Base-by-base conservation (phyloP, 2,113 vertebrate genomes). In the Lathamus discolor region DNA sequence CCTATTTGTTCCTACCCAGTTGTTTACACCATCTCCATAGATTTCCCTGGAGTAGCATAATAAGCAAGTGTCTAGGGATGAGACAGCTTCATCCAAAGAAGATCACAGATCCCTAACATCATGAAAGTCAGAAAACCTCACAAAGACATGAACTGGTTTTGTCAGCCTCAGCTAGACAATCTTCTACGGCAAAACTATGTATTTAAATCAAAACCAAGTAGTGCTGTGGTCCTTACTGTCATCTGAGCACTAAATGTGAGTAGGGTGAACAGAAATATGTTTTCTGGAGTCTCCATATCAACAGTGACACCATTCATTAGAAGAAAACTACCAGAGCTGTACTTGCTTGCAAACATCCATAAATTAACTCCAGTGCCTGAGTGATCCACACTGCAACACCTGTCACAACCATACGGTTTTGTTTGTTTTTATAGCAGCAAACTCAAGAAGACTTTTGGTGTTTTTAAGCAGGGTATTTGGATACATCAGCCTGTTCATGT, bases 91-190 rank as follows among this genome's bases (percentile, higher is more conserved):
- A 37, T 74, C 29, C 27, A 3, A 41, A 62, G 62, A 15, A 83
- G 41, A 68, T 39, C 17, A 67, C 28, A 10, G 39, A 73, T 51
- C 5, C 28, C 11, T 15, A 44, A 25, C 20, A 12, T 57, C 64
- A 41, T 13, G 5, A 37, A 37, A 93, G 63, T 2, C 63, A 88
- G 41, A 83, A 64, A 90, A 74, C 20, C 11, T 66, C 39, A 44
- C 6, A 51, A 68, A 29, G 13, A 52, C 17, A 37, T 10, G 2
- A 70, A 52, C 3, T 11, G 10, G 62, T 52, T 66, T 77, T 69
- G 24, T 55, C 54, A 69, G 17, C 18, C 24, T 19, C 48, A 74
- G 18, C 7, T 88, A 18, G 20, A 77, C 0, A 0, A 66, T 55
- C n/a, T 70, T 25, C 16, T 14, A 27, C 1, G 13, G 52, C 28